Evolutionary conservation across 1,140 invertebrate genomes (phyloP).

Genomic region (Anastatus disparis): DNA sequence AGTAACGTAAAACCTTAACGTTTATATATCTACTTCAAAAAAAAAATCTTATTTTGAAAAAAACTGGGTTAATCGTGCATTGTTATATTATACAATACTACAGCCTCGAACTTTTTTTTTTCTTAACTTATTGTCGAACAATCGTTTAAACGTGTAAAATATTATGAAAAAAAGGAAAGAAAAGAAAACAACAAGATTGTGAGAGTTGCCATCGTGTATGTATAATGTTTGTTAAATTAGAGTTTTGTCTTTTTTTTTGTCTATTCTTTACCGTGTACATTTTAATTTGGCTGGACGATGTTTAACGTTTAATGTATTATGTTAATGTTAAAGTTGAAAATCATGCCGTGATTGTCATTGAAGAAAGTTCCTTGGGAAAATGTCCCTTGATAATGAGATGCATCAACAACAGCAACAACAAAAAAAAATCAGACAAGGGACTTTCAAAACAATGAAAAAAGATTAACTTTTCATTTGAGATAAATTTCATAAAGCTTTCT

Average conservation of each 20-base stretch:
- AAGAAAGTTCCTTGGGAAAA: constrained; percentile 10
- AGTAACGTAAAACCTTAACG: neutral
- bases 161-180: too few relatives aligned
- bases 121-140: neutral
- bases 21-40: too few relatives aligned
- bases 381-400: neutral
- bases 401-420: neutral
- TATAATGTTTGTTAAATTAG: too few relatives aligned
- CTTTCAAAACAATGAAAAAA: constrained; percentile 17
- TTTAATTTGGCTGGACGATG: too few relatives aligned
- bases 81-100: constrained; percentile 14
- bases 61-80: constrained; percentile 23
- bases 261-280: too few relatives aligned
- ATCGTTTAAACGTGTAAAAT: too few relatives aligned
- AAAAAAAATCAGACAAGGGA: too few relatives aligned
- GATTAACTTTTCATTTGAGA: neutral
- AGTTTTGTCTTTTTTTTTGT: too few relatives aligned
- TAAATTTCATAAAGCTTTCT: too few relatives aligned
- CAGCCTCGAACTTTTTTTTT: neutral
- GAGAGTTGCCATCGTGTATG: too few relatives aligned
- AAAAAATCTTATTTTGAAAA: neutral
- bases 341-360: neutral
- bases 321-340: neutral
- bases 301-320: too few relatives aligned
- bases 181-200: too few relatives aligned